Evolutionary conservation across 2,113 vertebrate genomes (phyloP).

Genomic region (Odocoileus virginianus): DNA sequence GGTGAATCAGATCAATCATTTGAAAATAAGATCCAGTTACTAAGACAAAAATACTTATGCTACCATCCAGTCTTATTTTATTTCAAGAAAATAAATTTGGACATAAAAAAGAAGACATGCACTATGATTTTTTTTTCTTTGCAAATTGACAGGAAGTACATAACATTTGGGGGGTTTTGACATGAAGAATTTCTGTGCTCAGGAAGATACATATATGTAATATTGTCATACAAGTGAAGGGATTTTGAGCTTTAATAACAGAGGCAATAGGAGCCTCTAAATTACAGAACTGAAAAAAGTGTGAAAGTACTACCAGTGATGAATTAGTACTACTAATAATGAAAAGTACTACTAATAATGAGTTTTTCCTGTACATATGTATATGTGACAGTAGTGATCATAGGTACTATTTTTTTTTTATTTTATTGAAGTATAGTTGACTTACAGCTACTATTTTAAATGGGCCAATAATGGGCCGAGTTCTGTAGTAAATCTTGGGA

Average conservation of each 20-base stretch:
- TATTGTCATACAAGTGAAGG: not conserved
- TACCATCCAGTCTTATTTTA: not conserved
- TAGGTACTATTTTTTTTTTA: not conserved
- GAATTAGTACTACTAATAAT: not conserved
- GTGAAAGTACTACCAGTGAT: not conserved
- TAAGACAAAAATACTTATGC: not conserved
- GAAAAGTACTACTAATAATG: not conserved
- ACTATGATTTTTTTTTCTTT: not conserved
- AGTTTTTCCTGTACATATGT: not conserved
- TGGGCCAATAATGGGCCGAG: not conserved
- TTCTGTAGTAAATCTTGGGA: not conserved
- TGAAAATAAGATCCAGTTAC: conserved; percentile 22
- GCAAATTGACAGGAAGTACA: not conserved
- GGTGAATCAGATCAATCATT: conserved; percentile 40
- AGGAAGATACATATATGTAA: not conserved
- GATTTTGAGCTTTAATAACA: not conserved
- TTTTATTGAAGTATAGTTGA: not conserved
- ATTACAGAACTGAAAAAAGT: not conserved
- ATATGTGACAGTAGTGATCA: not conserved
- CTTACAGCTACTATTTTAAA: not conserved
- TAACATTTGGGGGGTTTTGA: not conserved
- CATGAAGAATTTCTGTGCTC: not conserved
- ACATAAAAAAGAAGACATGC: not conserved
- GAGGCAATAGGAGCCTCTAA: not conserved
- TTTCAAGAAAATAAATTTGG: conserved; percentile 29